Base-by-base conservation (phyloP, 2,113 vertebrate genomes). In the Pedionomus torquatus region DNA sequence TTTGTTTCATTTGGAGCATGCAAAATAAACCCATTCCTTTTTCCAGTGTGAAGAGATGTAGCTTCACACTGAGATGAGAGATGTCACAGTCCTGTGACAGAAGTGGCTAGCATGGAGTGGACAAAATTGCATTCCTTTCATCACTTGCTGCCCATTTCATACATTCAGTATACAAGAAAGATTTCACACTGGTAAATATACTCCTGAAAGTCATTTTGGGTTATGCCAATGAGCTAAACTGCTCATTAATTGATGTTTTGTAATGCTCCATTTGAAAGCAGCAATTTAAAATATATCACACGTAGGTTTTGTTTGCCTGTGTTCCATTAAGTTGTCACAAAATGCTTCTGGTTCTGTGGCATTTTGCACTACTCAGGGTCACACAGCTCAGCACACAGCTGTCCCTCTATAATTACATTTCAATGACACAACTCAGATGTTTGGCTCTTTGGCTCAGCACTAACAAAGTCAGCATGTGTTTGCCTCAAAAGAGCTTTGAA, bases 331-430 rank as follows among this genome's bases (percentile, higher is more conserved):
- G 61, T 65, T 92, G 61, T 90, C 90, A 71, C 19, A 61, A 61
- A 69, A 54, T 81, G 79, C 61, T 87, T 85, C 63, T 88, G 79
- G 9, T 91, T 91, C 76, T 76, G 51, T 86, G 64, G 28, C 52
- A 33, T 81, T 95, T 94, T 86, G 52, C 17, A 5, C 14, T 69
- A 2, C 70, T 70, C 58, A 72, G n/a, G 84, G 60, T 93, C 19
- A 33, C 46, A 61, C 44, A 83, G 55, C 94, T 52, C 71, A 76
- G 55, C 41, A 68, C 39, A 48, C 46, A 95, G 74, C 55, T 91
- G 89, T 35, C 51, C 78, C 80, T 94, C n/a, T 91, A 5, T 87
- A 87, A 86, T 83, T 77, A 35, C 9, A 51, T 91, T 95, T 91
- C 91, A 89, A 5, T 89, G 69, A 41, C 76, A 89, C 31, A 91